phyloP scores from a whole-genome alignment of 2,113 vertebrate species.

The Potamarius usumacintae region DNA sequence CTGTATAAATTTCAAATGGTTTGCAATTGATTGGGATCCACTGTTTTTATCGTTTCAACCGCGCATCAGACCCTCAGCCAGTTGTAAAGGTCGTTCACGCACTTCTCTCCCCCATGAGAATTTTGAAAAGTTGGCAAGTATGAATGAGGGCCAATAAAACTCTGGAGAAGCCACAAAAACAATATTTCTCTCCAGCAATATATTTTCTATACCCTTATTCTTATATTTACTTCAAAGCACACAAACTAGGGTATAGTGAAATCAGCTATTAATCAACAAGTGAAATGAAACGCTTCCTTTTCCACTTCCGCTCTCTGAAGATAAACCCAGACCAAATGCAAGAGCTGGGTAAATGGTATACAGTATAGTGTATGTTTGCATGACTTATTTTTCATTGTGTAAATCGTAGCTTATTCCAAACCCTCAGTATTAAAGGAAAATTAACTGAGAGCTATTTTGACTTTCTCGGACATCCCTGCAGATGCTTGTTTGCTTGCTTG shows the following conservation, averaged over 20 bases:
- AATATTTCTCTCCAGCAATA: neutral
- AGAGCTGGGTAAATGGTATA: neutral
- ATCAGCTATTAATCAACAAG: neutral
- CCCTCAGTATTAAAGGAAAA: neutral
- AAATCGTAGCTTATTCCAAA: neutral
- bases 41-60: no score
- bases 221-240: neutral
- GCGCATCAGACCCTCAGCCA: no score
- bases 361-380: neutral
- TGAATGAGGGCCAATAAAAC: neutral
- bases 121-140: no score
- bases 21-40: no score
- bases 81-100: no score
- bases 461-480: neutral
- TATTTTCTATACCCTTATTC: neutral
- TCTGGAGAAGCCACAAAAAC: neutral
- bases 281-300: neutral
- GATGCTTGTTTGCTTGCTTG: neutral
- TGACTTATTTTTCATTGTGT: neutral
- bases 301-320: neutral
- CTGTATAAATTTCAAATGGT: no score
- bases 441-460: neutral
- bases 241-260: neutral
- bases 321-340: neutral
- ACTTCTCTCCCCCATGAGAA: no score